Base-by-base conservation (phyloP, 2,888 invertebrate species). In the Masnerella sp. region DNA sequence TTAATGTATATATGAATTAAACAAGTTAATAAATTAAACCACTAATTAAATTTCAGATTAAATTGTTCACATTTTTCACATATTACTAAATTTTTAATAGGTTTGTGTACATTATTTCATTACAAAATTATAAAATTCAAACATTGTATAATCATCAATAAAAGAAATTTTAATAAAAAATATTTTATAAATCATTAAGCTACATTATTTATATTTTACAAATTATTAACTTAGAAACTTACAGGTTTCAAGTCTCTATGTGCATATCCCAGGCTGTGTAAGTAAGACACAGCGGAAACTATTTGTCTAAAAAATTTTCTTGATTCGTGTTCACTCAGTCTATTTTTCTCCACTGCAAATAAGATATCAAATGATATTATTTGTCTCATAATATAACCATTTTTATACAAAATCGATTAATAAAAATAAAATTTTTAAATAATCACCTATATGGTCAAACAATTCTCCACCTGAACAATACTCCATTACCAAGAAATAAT, bases 241-340 rank as follows among this genome's bases (percentile, higher is more conserved):
- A 93, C 93, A n/a, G 95, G 95, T 87, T 95, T 95, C 34, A 95
- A 88, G 88, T 95, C 95, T 77, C 95, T 88, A 84, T 95, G 95
- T 42, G 93, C 94, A 86, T 92, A 94, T 18, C 95, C 95, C 77
- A 90, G 88, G 75, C 89, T 89, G 82, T 95, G 95, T 73, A 94
- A 90, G 84, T 93, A 95, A 1, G 93, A 92, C 17, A 95, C 93
- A 36, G 94, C 94, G 36, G 93, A 91, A 1, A 94, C 90, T 78
- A 95, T 93, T 85, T 95, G 94, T 47, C 94, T 88, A 84, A 95
- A 95, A 83, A 94, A 94, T 75, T 90, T 88, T n/a, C 93, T 87
- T 2, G 94, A 93, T 85, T 95, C 94, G 8, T 89, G 88, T 87
- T 95, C 95, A 11, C 90, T 89, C 9, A 95, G 87, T 52, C 92